A percentile compares a stretch with the other conserved stretches of the same genome.
Evolutionary conservation across 53 echinoderm and acorn worm species (phyloP).

Genomic region (Zoroaster sp.): DNA sequence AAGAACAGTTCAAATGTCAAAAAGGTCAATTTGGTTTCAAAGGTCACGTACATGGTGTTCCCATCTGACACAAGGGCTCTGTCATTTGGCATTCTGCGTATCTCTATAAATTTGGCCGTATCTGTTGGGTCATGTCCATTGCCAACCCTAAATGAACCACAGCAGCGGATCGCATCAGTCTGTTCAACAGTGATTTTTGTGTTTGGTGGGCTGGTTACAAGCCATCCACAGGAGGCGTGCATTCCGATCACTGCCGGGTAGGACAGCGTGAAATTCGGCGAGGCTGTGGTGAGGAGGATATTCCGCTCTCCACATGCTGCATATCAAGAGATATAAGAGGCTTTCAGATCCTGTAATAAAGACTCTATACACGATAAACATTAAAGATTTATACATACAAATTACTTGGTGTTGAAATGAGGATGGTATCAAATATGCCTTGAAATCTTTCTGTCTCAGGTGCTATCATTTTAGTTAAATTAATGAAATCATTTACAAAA

Average conservation of each 20-base stretch:
- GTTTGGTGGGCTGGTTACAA: conserved; percentile 17
- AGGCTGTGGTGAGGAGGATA: not conserved
- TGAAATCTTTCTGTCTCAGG: too few relatives aligned
- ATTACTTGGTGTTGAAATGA: too few relatives aligned
- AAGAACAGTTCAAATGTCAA: conserved; percentile 20
- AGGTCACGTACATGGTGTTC: conserved; percentile 16
- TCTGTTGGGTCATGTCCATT: conserved; percentile 22
- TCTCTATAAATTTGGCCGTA: not conserved
- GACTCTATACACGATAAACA: too few relatives aligned
- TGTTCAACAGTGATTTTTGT: not conserved
- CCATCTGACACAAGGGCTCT: not conserved
- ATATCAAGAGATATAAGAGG: not conserved
- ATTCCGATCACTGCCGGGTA: conserved; percentile 2
- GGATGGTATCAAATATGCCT: too few relatives aligned
- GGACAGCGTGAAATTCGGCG: conserved; percentile 14
- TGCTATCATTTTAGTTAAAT: too few relatives aligned
- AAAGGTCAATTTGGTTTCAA: not conserved
- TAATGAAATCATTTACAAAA: too few relatives aligned
- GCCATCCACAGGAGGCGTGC: not conserved
- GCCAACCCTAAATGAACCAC: not conserved
- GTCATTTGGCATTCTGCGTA: not conserved
- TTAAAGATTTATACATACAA: too few relatives aligned
- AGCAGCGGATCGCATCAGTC: not conserved
- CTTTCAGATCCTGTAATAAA: too few relatives aligned
- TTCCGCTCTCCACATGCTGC: conserved; percentile 28